A percentile compares a stretch with the other conserved stretches of the same genome.
Conservation (phyloP, 1,140 invertebrate genomes). For the Musca domestica region DNA sequence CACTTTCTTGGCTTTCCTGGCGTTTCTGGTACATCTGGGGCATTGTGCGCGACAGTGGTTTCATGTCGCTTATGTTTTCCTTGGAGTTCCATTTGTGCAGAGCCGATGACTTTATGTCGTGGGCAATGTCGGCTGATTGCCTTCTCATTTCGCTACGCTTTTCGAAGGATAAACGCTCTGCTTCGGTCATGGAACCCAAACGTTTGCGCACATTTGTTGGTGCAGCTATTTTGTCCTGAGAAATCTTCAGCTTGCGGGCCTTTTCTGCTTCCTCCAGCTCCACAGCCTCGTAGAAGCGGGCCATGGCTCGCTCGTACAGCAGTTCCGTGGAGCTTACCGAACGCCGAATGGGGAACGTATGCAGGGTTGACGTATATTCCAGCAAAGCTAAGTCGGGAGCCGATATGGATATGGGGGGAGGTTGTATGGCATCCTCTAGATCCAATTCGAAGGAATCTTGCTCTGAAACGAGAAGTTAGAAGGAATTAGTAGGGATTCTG, state of each 20-base stretch:
- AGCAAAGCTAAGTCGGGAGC: conserved; percentile 68
- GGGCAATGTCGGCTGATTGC: conserved; percentile 44
- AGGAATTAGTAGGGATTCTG: conserved; percentile 9
- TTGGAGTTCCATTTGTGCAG: conserved; percentile 44
- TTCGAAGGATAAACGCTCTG: conserved; percentile 47
- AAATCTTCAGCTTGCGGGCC: conserved; percentile 38
- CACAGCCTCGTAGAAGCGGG: conserved; percentile 72
- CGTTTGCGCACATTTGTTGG: conserved; percentile 39
- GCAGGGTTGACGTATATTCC: conserved; percentile 52
- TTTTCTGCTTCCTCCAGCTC: conserved; percentile 68
- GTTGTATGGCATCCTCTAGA: conserved; percentile 62
- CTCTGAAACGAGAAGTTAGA: conserved; percentile 34
- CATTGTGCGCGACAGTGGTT: conserved; percentile 27
- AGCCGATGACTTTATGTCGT: conserved; percentile 27
- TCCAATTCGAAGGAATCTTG: conserved; percentile 63
- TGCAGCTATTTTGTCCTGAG: conserved; percentile 32
- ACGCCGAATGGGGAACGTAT: conserved; percentile 57
- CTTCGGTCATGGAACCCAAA: conserved; percentile 48
- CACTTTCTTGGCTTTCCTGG: conserved; percentile 27
- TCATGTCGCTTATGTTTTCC: conserved; percentile 38
- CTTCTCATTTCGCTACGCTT: conserved; percentile 41
- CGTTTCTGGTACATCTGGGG: conserved; percentile 26
- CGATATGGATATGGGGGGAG: conserved; percentile 75
- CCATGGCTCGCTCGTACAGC: conserved; percentile 75
- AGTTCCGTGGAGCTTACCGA: conserved; percentile 79